Evolutionary conservation across 1,140 invertebrate species (phyloP).

Genomic region (Hirudo medicinalis): DNA sequence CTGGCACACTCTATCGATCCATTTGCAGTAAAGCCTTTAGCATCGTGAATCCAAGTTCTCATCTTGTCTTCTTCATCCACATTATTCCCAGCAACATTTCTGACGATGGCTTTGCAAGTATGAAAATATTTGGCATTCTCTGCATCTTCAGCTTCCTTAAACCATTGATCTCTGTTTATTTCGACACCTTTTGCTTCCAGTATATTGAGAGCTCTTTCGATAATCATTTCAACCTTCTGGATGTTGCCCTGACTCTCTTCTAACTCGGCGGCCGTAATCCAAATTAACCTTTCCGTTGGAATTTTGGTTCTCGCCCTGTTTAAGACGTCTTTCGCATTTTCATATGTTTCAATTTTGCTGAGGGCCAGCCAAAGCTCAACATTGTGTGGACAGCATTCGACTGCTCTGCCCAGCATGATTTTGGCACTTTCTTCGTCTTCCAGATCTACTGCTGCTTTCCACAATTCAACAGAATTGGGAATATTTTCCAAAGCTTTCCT

Average conservation of each 20-base stretch:
- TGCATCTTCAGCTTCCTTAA: constrained; percentile 93
- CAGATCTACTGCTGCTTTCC: constrained; percentile 95
- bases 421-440: constrained; percentile 87
- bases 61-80: constrained; percentile 95
- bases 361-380: constrained; percentile 82
- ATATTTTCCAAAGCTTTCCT: constrained; percentile 86
- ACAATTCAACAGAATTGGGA: constrained; percentile 91
- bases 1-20: constrained; percentile 87
- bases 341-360: constrained; percentile 86
- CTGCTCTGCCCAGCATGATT: constrained; percentile 84
- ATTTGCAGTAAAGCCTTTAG: constrained; percentile 76
- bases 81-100: constrained; percentile 72
- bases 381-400: constrained; percentile 74
- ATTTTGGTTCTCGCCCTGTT: constrained; percentile 98
- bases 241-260: constrained; percentile 93
- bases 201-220: constrained; percentile 82
- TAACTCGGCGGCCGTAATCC: constrained; percentile 71
- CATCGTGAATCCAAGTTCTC: constrained; percentile 98
- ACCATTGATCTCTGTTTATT: constrained; percentile 96
- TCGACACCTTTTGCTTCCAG: constrained; percentile 89
- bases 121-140: constrained; percentile 84
- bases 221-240: constrained; percentile 89
- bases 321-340: constrained; percentile 81
- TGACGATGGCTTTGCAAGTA: constrained; percentile 84
- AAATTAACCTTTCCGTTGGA: constrained; percentile 90